A percentile compares a stretch with the other conserved stretches of the same genome.
phyloP scores from a whole-genome alignment of 2,888 invertebrate genomes.

The Agriotes lineatus region DNA sequence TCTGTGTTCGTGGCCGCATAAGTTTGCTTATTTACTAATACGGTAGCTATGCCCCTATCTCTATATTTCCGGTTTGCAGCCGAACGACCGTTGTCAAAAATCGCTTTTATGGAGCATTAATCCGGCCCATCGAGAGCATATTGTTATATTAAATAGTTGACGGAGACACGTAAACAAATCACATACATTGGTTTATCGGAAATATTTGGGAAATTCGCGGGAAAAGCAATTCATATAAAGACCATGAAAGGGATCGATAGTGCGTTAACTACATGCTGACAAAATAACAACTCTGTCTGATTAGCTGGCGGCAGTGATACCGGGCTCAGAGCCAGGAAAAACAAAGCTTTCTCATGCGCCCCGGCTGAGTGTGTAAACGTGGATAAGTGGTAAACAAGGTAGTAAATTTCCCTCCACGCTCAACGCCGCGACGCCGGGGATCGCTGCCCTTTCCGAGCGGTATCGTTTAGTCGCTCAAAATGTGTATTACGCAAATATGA shows the following conservation, averaged over 20 bases:
- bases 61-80: too few species aligned
- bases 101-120: slow-evolving; percentile 30
- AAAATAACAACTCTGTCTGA: slow-evolving; percentile 62
- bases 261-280: slow-evolving; percentile 61
- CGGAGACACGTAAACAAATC: slow-evolving; percentile 27
- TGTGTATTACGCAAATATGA: slow-evolving; percentile 40
- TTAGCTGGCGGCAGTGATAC: slow-evolving; percentile 57
- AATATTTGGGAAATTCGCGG: slow-evolving; percentile 26
- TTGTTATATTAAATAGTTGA: slow-evolving; percentile 23
- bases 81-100: slow-evolving; percentile 20
- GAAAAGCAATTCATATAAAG: slow-evolving; percentile 48
- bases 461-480: slow-evolving; percentile 46
- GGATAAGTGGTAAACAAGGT: slow-evolving; percentile 68
- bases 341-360: slow-evolving; percentile 62
- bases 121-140: slow-evolving; percentile 23
- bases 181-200: slow-evolving; percentile 13
- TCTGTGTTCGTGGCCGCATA: too few species aligned
- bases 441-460: slow-evolving; percentile 49
- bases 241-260: slow-evolving; percentile 57
- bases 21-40: too few species aligned
- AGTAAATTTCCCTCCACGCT: slow-evolving; percentile 65
- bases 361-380: slow-evolving; percentile 66
- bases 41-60: too few species aligned
- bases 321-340: slow-evolving; percentile 64
- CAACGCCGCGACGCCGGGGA: slow-evolving; percentile 56